A percentile compares a stretch with the other conserved stretches of the same genome.
These are phyloP conservation scores for Hestina assimilis DNA, from an alignment of 1,140 invertebrate genomes.

Conservation along the genomic window DNA sequence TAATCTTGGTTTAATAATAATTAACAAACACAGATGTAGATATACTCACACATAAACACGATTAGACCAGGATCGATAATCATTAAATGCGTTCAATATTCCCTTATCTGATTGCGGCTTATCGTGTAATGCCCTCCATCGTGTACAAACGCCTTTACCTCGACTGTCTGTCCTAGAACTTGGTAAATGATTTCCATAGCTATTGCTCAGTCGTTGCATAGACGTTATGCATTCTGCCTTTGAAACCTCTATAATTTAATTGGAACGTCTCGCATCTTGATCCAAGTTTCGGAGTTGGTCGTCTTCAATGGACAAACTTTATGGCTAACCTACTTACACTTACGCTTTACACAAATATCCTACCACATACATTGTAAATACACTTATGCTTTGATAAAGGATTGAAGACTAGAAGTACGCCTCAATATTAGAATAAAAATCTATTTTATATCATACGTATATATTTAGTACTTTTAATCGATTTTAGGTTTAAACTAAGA, in stretches of 20 bases:
- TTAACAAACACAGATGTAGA: background rate
- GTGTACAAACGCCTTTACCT: conserved; percentile 19
- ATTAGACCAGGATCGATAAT: background rate
- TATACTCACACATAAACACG: background rate
- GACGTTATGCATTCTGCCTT: conserved; percentile 60
- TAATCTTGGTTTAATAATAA: too few species aligned
- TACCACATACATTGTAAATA: background rate
- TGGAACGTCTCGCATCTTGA: conserved; percentile 51
- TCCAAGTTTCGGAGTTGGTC: conserved; percentile 40
- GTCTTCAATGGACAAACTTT: conserved; percentile 52
- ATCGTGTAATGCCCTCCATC: conserved; percentile 11
- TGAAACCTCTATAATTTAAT: conserved; percentile 64
- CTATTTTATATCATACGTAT: too few species aligned
- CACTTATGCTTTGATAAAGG: background rate
- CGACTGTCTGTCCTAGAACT: conserved; percentile 28
- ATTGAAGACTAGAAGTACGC: too few species aligned
- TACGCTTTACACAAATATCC: conserved; percentile 19
- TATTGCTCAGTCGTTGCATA: conserved; percentile 43
- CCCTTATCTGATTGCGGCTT: conserved; percentile 5
- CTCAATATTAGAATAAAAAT: too few species aligned
- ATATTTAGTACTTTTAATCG: too few species aligned
- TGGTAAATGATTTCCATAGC: conserved; percentile 52
- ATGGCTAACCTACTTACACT: conserved; percentile 49
- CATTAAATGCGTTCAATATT: background rate
- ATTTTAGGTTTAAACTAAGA: too few species aligned